Conservation (phyloP, 2,888 invertebrate genomes). For the Chrysolina americana region DNA sequence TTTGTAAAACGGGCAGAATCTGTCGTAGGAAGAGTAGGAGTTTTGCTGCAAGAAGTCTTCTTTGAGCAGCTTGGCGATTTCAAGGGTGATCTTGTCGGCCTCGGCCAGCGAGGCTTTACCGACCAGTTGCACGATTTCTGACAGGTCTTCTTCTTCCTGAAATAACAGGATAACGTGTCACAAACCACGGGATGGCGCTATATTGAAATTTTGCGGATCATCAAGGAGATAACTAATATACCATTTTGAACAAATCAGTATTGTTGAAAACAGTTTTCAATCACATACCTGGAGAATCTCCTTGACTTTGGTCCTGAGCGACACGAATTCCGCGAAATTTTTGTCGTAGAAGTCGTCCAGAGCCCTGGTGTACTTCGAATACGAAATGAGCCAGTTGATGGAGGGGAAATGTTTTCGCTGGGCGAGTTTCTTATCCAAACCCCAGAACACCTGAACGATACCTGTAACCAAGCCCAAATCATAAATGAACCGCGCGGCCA, state of each 20-base stretch:
- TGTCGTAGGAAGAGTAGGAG: slow-evolving; percentile 94
- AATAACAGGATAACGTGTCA: background rate
- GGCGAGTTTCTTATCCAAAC: slow-evolving; percentile 97
- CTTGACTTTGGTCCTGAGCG: slow-evolving; percentile 95
- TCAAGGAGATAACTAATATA: no score
- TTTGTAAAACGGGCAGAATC: slow-evolving; percentile 99
- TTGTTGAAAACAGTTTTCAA: no score
- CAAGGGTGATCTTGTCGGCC: slow-evolving; percentile 98
- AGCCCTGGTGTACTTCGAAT: slow-evolving; percentile 97
- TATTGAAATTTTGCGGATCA: no score
- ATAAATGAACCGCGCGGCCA: background rate
- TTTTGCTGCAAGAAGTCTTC: slow-evolving; percentile 99
- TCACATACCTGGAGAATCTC: slow-evolving; percentile 68
- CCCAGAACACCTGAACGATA: slow-evolving; percentile 90
- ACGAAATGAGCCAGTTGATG: slow-evolving; percentile 99
- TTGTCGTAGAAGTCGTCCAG: slow-evolving; percentile 99
- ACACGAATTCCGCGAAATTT: slow-evolving; percentile 96
- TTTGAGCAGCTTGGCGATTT: slow-evolving; percentile 97
- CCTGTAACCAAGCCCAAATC: slow-evolving; percentile 37
- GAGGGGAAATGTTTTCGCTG: slow-evolving; percentile 99
- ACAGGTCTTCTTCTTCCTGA: slow-evolving; percentile 96
- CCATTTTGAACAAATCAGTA: no score
- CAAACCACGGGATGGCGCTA: no score
- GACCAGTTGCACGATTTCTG: slow-evolving; percentile 99
- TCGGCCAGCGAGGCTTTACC: slow-evolving; percentile 99